phyloP scores from a whole-genome alignment of 2,113 vertebrate species.

The Martes martes region DNA sequence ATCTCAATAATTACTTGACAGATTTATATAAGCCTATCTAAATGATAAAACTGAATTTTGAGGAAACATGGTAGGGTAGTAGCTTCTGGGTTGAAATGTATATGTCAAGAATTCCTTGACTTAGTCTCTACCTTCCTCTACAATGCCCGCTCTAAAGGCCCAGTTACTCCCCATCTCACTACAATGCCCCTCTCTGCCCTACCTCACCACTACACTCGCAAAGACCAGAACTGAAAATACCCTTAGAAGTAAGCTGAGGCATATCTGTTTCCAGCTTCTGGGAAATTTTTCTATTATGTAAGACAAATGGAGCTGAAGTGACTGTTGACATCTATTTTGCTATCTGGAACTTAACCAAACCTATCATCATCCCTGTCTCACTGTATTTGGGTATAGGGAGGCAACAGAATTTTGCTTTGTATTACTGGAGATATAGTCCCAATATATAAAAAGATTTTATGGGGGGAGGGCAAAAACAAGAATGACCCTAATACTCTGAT shows the following conservation, averaged over 20 bases:
- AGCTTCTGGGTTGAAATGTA: not conserved
- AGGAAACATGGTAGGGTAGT: not conserved
- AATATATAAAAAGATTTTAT: not conserved
- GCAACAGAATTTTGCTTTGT: not conserved
- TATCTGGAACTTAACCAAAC: not conserved
- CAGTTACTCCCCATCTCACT: not conserved
- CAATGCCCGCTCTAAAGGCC: not conserved
- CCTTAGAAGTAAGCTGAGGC: not conserved
- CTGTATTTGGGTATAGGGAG: not conserved
- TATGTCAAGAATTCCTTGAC: not conserved
- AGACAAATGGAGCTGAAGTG: not conserved
- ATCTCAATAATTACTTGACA: not conserved
- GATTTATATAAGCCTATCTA: not conserved
- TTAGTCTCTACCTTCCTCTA: not conserved
- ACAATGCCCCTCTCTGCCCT: fast-evolving
- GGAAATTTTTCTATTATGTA: not conserved
- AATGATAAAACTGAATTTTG: not conserved
- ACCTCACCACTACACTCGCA: not conserved
- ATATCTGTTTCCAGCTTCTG: not conserved
- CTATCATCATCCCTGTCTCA: not conserved
- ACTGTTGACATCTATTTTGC: not conserved
- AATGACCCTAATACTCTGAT: not conserved
- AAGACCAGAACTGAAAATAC: not conserved
- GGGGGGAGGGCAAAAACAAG: not conserved
- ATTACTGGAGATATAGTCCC: not conserved